A percentile compares a stretch with the other conserved stretches of the same genome.
Evolutionary conservation across 2,113 vertebrate genomes (phyloP).

Genomic region (Sisor rabdophorus): DNA sequence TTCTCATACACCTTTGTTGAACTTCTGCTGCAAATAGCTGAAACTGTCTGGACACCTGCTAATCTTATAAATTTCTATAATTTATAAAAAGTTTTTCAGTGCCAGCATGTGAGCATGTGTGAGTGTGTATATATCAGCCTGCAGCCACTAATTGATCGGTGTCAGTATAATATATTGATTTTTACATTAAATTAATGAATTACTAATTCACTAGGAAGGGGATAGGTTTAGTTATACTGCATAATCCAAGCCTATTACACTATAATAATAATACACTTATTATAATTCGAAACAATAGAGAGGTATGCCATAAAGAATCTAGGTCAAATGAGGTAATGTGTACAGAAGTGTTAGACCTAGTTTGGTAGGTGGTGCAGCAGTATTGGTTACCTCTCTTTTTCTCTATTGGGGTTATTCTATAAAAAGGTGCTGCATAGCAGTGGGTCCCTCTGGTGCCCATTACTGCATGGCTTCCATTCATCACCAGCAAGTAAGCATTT

Average conservation of each 20-base stretch:
- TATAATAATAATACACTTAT: background rate
- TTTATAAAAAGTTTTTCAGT: slow-evolving; percentile 19
- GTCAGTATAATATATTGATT: slow-evolving; percentile 1
- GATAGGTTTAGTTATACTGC: slow-evolving; percentile 6
- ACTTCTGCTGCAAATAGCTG: background rate
- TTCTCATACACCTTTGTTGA: background rate
- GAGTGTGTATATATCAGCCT: slow-evolving; percentile 8
- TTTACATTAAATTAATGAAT: slow-evolving; percentile 25
- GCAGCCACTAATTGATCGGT: slow-evolving; percentile 5
- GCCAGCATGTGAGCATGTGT: background rate
- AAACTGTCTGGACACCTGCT: background rate
- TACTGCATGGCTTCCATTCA: slow-evolving; percentile 42
- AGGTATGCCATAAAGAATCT: background rate
- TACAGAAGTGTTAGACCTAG: slow-evolving; percentile 26
- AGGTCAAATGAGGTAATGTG: slow-evolving; percentile 18
- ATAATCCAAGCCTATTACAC: background rate
- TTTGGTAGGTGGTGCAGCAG: slow-evolving; percentile 28
- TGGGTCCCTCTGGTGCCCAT: slow-evolving; percentile 46
- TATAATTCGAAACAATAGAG: background rate
- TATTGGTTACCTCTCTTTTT: slow-evolving; percentile 17
- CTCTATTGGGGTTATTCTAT: slow-evolving; percentile 45
- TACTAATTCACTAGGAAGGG: background rate
- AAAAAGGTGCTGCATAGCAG: slow-evolving; percentile 42
- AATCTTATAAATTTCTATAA: slow-evolving; percentile 3
- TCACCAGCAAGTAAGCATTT: slow-evolving; percentile 40